Evolutionary conservation across 2,888 invertebrate species (phyloP), one percentile per base, ranked within the genome.

Genomic region (Tanaodytes sp.): DNA sequence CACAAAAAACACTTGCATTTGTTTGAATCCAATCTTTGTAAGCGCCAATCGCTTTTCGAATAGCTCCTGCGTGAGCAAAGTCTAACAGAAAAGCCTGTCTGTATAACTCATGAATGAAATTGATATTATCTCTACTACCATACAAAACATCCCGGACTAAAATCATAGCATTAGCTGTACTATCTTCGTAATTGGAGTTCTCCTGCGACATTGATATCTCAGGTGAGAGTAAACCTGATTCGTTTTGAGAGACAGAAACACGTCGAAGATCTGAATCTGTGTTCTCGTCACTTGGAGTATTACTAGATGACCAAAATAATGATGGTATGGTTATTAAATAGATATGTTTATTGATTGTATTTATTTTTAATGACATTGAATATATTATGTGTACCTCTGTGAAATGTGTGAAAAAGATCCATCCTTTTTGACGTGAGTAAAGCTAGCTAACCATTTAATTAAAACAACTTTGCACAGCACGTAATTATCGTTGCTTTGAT

Each of bases 11-110:
- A 23, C 87, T 85, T 77, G 91, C 91, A 82, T 92, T 93, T 87
- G 92, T 91, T 80, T 95, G 95, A 86, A 98, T 96, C 93, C 98
- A 94, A 85, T 98, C 97, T 84, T 95, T 94, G 84, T 98, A 98
- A 2, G 97, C 93, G 39, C 93, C 91, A 75, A 98, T 95, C 37
- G 96, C 95, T 78, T 94, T 91, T 43, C 95, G 88, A 67, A 95
- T 93, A 3, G 97, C 95, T 70, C 92, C 91, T 11, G 95, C 93
- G 84, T 96, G 95, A 1, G 91, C 89, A 84, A 97, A 96, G 73
- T 95, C 94, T 77, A 97, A 87, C 45, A 97, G 87, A 86, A 97
- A 95, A 27, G 96, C 96, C 86, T 97, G 96, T 20, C 97, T 90
- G 82, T 96, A 93, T 61, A 97, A 90, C 86, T 98, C 98, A 79